A percentile compares a stretch with the other conserved stretches of the same genome.
Evolutionary conservation across 64 coral and sea anemone species (phyloP).

Genomic region (Montipora efflorescens): DNA sequence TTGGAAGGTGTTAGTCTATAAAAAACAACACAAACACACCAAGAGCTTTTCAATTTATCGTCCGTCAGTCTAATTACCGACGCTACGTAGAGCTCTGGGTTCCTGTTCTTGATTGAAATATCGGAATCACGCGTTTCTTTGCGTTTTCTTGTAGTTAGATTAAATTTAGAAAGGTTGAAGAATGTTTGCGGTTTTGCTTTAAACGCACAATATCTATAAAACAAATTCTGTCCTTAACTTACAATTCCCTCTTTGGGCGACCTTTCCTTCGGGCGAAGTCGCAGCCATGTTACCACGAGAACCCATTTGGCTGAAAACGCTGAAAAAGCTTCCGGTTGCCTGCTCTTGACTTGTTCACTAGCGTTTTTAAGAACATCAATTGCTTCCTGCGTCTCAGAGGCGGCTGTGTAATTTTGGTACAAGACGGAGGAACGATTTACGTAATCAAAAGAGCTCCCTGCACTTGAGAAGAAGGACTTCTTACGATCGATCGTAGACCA

Average conservation of each 20-base stretch:
- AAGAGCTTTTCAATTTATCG: too few relatives aligned
- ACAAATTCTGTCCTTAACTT: neutral
- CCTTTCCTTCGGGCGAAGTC: neutral
- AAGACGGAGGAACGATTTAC: slow-evolving; percentile 38
- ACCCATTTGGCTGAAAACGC: slow-evolving; percentile 39
- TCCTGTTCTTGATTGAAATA: too few relatives aligned
- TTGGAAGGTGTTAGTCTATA: slow-evolving; percentile 71
- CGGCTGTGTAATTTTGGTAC: slow-evolving; percentile 27
- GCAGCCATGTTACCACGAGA: slow-evolving; percentile 51
- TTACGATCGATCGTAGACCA: slow-evolving; percentile 5
- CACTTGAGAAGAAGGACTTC: neutral
- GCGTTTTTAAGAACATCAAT: slow-evolving; percentile 8
- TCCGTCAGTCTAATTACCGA: too few relatives aligned
- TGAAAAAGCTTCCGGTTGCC: neutral
- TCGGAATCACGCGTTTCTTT: too few relatives aligned
- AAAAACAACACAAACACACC: neutral
- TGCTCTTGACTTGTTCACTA: slow-evolving; percentile 26
- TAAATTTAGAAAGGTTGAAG: too few relatives aligned
- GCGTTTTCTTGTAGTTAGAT: too few relatives aligned
- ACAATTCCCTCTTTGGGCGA: neutral
- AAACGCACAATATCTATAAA: neutral
- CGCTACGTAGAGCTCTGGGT: too few relatives aligned
- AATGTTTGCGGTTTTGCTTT: too few relatives aligned
- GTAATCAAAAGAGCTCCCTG: neutral
- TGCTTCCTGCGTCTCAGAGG: neutral